phyloP scores from a whole-genome alignment of 2,113 vertebrate genomes.

The Solenodon paradoxus region DNA sequence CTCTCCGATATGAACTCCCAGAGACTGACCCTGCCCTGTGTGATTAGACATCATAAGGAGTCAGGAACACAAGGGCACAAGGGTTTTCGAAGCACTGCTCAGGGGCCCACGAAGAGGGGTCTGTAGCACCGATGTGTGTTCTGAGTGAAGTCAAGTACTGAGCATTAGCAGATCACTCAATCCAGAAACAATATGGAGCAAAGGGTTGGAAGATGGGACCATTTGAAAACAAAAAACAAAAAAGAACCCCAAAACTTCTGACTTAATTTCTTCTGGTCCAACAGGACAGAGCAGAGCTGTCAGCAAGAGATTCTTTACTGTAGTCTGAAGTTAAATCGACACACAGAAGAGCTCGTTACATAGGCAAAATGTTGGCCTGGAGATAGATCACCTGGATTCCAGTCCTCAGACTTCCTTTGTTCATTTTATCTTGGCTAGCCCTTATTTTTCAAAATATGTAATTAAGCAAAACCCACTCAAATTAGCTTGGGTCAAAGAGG shows the following conservation, averaged over 20 bases:
- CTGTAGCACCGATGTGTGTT: neutral
- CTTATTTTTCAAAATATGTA: neutral
- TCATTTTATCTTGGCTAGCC: neutral
- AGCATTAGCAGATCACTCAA: too few relatives aligned
- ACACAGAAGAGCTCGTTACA: neutral
- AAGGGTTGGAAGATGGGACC: neutral
- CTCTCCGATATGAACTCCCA: neutral
- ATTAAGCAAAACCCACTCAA: neutral
- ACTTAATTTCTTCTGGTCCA: neutral
- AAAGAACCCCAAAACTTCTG: neutral
- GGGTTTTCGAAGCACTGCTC: neutral
- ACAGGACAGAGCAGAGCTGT: neutral
- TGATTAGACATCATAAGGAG: neutral
- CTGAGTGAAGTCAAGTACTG: neutral
- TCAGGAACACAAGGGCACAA: neutral
- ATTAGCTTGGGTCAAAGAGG: neutral
- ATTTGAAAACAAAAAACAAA: too few relatives aligned
- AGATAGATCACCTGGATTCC: neutral
- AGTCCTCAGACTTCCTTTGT: neutral
- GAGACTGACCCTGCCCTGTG: neutral
- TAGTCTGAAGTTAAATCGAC: neutral
- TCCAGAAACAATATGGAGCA: neutral
- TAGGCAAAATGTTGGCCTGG: neutral
- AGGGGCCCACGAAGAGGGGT: neutral
- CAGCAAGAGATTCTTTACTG: neutral